Evolutionary conservation across 1,140 invertebrate genomes (phyloP).

Genomic region (Hermetia illucens): DNA sequence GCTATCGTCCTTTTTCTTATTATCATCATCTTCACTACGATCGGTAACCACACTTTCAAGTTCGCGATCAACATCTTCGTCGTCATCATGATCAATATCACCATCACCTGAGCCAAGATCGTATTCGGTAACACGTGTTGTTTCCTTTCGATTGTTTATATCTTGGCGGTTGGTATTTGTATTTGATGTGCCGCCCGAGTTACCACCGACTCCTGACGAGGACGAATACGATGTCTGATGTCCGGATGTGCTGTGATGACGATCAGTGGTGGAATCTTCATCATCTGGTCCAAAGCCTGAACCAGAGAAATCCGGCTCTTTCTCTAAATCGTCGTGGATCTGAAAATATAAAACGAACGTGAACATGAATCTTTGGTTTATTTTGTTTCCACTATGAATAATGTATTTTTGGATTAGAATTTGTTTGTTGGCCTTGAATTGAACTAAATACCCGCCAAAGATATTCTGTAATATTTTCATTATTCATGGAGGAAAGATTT

Average conservation of each 20-base stretch:
- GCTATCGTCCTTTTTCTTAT: conserved; percentile 6
- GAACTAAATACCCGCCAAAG: too few relatives aligned
- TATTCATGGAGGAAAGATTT: too few relatives aligned
- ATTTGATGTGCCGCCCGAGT: conserved; percentile 9
- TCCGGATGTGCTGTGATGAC: conserved; percentile 9
- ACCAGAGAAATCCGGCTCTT: conserved; percentile 52
- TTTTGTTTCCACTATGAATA: too few relatives aligned
- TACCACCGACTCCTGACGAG: conserved; percentile 7
- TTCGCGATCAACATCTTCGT: conserved; percentile 1
- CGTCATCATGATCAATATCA: conserved; percentile 10
- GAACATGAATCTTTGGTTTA: too few relatives aligned
- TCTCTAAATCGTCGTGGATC: conserved; percentile 34
- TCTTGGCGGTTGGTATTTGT: not conserved
- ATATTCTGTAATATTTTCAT: too few relatives aligned
- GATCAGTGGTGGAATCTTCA: conserved; percentile 36
- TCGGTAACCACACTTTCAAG: not conserved
- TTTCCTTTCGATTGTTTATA: conserved; percentile 1
- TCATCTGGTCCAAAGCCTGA: conserved; percentile 54
- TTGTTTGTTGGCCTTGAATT: too few relatives aligned
- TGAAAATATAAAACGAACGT: conserved; percentile 14
- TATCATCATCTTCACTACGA: conserved; percentile 1
- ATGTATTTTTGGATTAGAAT: too few relatives aligned
- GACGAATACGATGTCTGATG: not conserved
- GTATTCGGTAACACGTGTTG: not conserved
- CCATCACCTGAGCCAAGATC: conserved; percentile 4